These are phyloP conservation scores for Eudorcas thomsonii DNA, from an alignment of 2,113 vertebrate species.

Conservation along the genomic window DNA sequence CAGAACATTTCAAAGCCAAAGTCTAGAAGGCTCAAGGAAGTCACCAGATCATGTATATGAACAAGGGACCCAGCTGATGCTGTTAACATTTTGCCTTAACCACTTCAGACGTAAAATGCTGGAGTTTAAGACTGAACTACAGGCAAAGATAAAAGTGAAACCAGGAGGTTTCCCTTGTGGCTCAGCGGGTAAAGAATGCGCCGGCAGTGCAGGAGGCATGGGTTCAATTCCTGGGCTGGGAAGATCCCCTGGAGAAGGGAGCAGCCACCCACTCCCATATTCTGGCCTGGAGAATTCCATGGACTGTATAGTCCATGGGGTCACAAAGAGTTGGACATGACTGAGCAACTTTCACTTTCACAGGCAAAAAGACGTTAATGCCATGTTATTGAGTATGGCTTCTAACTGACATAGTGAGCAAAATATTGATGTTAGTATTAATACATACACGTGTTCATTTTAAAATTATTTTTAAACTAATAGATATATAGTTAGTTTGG, in stretches of 20 bases:
- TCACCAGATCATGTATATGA: not conserved
- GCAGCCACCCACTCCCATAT: not conserved
- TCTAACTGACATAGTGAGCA: not conserved
- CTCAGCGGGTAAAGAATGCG: accelerated
- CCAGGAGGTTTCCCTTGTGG: not conserved
- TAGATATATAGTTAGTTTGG: not conserved
- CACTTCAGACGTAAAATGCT: not conserved
- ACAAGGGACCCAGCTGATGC: not conserved
- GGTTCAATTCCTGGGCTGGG: not conserved
- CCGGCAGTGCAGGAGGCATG: accelerated
- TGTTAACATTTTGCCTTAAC: not conserved
- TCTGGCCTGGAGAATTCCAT: not conserved
- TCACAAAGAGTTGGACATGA: not conserved
- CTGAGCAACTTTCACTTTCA: not conserved
- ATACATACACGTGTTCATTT: not conserved
- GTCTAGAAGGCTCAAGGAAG: not conserved
- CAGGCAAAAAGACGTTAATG: not conserved
- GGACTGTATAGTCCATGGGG: not conserved
- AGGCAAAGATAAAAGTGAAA: not conserved
- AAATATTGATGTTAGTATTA: not conserved
- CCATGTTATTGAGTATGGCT: not conserved
- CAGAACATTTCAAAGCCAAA: not conserved
- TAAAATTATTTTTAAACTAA: not conserved
- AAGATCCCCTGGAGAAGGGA: not conserved
- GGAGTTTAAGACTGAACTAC: not conserved